phyloP scores from a whole-genome alignment of 2,888 invertebrate species.

The Platycheirus albimanus region DNA sequence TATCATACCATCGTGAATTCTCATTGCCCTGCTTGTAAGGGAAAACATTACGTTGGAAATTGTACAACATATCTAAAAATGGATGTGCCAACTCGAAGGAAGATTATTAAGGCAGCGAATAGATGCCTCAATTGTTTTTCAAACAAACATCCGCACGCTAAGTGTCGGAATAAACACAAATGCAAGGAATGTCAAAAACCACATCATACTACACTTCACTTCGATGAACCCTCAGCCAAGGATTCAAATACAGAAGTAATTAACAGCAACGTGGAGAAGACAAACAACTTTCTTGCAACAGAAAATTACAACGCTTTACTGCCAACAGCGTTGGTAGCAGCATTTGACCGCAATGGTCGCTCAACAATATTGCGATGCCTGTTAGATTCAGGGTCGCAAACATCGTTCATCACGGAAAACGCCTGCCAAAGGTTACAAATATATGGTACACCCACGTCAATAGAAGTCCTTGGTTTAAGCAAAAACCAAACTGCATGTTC shows the following conservation, averaged over 20 bases:
- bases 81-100: background rate
- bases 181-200: background rate
- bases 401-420: slow-evolving; percentile 7
- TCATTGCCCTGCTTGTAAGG: slow-evolving; percentile 14
- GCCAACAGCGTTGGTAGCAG: background rate
- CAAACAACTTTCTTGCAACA: background rate
- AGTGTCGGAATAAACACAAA: background rate
- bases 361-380: background rate
- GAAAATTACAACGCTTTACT: slow-evolving; percentile 4
- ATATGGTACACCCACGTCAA: background rate
- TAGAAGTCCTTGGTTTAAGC: background rate
- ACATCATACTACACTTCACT: background rate
- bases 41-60: slow-evolving; percentile 7
- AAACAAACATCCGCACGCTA: background rate
- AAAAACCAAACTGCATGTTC: background rate
- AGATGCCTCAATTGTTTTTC: slow-evolving; percentile 25
- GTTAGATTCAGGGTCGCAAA: slow-evolving; percentile 1
- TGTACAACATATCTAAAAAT: background rate
- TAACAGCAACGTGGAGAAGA: background rate
- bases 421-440: background rate
- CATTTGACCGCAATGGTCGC: background rate
- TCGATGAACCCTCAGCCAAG: background rate
- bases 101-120: background rate
- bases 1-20: background rate
- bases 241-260: background rate